Evolutionary conservation across 2,888 invertebrate species (phyloP), one percentile per base, ranked within the genome.

Genomic region (Taenaris catops): DNA sequence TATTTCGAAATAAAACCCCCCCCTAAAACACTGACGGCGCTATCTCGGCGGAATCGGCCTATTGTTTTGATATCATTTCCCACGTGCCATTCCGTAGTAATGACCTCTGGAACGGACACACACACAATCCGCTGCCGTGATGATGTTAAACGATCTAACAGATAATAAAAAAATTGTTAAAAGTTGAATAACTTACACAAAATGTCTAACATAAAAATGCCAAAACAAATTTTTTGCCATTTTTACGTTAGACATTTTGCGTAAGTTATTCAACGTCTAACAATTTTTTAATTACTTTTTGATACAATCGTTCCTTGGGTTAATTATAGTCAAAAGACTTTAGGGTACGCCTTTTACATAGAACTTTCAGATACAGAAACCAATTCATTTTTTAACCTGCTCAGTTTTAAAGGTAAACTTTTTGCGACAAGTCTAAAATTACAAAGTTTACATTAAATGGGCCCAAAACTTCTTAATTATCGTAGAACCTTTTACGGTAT

Each of bases 381-480:
- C 57, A 58, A 65, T 64, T 66, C 59, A 50, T 57, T 57, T 55
- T 57, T 62, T 48, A 68, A 69, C 63, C 70, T 71, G 73, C 68
- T 75, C 69, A 70, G 74, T 73, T 72, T 71, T 56, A 14, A 14
- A 52, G 58, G 38, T 36, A 44, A 72, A 38, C 35, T 73, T 75
- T 69, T 62, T 55, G 53, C 55, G 63, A 66, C 64, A 64, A 55
- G 58, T 60, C 59, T 65, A 46, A 63, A 62, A 65, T 73, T 66
- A 71, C 64, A 59, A 66, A 74, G 76, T 72, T 71, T 66, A 63
- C 62, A 62, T 63, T 64, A 61, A 2, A 72, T 71, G 55, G 63
- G 55, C 55, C 38, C 43, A 57, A 67, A 78, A 76, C 68, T 79
- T 78, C 69, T 74, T 74, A 79, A 78, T 79, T 78, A 76, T 67